These are phyloP conservation scores for Perizoma flavofasciatum DNA, from an alignment of 2,888 invertebrate genomes.

Conservation along the genomic window DNA sequence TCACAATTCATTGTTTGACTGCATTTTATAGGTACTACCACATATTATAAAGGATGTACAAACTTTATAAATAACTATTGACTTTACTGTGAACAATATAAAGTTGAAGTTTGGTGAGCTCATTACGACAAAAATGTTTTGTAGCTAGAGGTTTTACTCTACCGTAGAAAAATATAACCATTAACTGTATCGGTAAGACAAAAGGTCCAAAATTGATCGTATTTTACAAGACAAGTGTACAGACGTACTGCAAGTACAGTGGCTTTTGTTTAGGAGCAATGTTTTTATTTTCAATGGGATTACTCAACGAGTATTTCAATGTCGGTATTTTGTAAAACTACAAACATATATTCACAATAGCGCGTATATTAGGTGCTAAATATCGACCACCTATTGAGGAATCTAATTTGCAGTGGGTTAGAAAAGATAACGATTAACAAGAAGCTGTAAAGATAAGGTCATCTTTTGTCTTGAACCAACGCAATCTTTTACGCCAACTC, in stretches of 20 bases:
- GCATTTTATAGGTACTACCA: conserved; percentile 8
- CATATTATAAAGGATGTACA: conserved; percentile 12
- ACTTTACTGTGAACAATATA: neutral
- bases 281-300: conserved; percentile 8
- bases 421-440: conserved; percentile 2
- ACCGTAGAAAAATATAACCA: neutral
- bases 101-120: neutral
- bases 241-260: conserved; percentile 13
- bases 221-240: neutral
- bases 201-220: conserved; percentile 5
- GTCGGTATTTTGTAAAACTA: conserved; percentile 4
- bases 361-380: conserved; percentile 8
- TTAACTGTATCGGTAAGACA: neutral
- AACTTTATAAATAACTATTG: neutral
- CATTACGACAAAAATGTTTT: neutral
- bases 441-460: neutral
- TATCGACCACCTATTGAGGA: conserved; percentile 9
- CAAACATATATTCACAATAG: neutral
- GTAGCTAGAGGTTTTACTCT: neutral
- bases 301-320: conserved; percentile 12
- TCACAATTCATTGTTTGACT: conserved; percentile 23
- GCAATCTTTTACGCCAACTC: neutral
- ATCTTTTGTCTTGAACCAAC: neutral
- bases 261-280: neutral
- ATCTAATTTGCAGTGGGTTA: conserved; percentile 7